Percentiles rank a stretch among this genome's conserved stretches.
phyloP scores from a whole-genome alignment of 2,797 vertebrate genomes.

The Lutjanus campechanus region DNA sequence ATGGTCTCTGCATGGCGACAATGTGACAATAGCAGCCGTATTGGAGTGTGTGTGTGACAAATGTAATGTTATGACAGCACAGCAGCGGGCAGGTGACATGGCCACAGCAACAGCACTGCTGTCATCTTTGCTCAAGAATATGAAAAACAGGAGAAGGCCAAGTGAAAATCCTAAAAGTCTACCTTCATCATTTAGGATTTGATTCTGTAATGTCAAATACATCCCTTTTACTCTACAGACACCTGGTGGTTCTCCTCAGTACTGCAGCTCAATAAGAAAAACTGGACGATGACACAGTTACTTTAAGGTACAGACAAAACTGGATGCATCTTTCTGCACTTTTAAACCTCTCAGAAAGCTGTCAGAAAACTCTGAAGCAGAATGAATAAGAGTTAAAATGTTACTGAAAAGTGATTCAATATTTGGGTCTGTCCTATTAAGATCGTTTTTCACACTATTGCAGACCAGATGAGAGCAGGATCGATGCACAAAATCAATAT shows the following conservation, averaged over 20 bases:
- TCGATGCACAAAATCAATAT: constrained; percentile 36
- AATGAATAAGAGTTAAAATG: background rate
- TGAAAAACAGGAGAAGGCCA: constrained; percentile 1
- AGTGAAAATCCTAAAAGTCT: background rate
- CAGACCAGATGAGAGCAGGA: constrained; percentile 17
- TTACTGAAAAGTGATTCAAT: background rate
- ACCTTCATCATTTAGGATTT: background rate
- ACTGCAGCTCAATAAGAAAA: constrained; percentile 49
- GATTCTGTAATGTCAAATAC: background rate
- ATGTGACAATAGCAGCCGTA: constrained; percentile 29
- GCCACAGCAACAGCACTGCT: background rate
- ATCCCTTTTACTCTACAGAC: constrained; percentile 73
- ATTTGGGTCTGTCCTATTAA: background rate
- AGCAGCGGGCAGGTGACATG: constrained; percentile 24
- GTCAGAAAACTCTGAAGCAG: background rate
- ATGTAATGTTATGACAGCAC: background rate
- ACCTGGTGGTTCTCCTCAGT: constrained; percentile 67
- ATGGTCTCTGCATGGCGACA: constrained; percentile 6
- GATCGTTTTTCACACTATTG: background rate
- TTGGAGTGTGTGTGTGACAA: constrained; percentile 1
- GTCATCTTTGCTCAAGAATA: constrained; percentile 10
- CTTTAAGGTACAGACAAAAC: background rate
- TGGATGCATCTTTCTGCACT: background rate
- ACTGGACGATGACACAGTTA: background rate
- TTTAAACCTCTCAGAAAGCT: background rate